Percentiles rank a stretch among this genome's conserved stretches.
Conservation (phyloP, 2,888 invertebrate species). For the Ceramica pisi region DNA sequence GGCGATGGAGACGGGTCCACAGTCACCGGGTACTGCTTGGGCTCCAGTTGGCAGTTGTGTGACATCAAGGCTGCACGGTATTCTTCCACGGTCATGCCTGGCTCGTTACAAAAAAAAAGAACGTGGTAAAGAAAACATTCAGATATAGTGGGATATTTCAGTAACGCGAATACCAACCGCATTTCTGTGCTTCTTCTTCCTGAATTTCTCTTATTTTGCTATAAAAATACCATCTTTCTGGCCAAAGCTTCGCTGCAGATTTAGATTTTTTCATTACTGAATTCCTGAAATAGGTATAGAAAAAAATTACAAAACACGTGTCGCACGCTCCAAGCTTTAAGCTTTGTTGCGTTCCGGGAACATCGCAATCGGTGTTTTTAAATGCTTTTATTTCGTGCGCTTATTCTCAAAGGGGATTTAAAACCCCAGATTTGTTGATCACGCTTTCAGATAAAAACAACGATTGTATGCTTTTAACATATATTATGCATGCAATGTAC, state of each 20-base stretch:
- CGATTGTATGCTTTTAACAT: no score
- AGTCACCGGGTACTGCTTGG: conserved; percentile 76
- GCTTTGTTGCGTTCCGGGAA: no score
- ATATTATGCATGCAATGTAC: no score
- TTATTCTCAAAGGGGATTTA: no score
- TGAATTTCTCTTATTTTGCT: conserved; percentile 79
- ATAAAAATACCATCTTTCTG: conserved; percentile 84
- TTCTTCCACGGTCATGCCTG: conserved; percentile 83
- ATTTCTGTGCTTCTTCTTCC: conserved; percentile 84
- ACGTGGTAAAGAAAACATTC: no score
- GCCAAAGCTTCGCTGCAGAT: conserved; percentile 83
- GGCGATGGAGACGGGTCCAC: conserved; percentile 83
- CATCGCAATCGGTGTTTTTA: no score
- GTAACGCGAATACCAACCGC: conserved; percentile 70
- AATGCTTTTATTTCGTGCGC: no score
- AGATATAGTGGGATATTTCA: no score
- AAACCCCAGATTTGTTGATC: no score
- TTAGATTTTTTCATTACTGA: conserved; percentile 81
- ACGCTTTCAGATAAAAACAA: no score
- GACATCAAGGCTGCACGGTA: conserved; percentile 81
- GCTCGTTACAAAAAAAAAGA: background rate
- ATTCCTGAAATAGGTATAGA: conserved; percentile 68
- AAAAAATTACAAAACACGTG: no score
- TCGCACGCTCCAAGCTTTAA: no score
- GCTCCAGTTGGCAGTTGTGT: conserved; percentile 80